Percentiles rank a stretch among this genome's conserved stretches.
phyloP scores from a whole-genome alignment of 1,140 invertebrate species.

The Harpegnathos saltator region DNA sequence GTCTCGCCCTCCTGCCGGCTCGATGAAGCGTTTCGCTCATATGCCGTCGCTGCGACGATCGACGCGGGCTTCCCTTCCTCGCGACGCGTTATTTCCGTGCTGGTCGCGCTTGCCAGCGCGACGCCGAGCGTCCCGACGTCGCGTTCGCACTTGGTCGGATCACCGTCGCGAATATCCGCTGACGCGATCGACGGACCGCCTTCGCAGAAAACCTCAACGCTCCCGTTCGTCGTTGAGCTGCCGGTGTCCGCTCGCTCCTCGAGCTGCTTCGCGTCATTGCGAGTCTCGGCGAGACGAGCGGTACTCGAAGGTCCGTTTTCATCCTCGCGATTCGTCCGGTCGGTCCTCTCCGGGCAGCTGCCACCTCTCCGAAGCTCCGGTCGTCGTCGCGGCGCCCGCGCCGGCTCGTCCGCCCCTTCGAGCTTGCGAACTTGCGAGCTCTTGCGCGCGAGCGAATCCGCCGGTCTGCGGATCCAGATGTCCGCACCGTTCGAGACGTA shows the following conservation, averaged over 20 bases:
- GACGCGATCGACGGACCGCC: constrained; percentile 39
- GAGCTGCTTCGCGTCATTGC: background rate
- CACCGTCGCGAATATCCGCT: constrained; percentile 59
- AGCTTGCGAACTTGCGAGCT: too few species aligned
- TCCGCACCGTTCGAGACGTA: constrained; percentile 9
- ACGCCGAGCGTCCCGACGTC: constrained; percentile 43
- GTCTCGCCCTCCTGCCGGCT: constrained; percentile 20
- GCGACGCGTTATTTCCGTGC: constrained; percentile 56
- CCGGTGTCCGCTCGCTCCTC: background rate
- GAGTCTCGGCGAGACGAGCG: background rate
- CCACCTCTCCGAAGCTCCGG: constrained; percentile 2
- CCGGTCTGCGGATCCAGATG: constrained; percentile 10
- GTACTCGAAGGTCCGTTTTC: background rate
- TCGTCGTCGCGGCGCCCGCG: background rate
- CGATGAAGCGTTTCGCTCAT: constrained; percentile 37
- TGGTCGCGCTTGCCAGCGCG: constrained; percentile 36
- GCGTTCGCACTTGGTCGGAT: constrained; percentile 50
- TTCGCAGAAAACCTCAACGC: background rate
- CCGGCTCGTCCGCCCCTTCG: background rate
- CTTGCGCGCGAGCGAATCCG: constrained; percentile 26
- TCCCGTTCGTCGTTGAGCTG: background rate
- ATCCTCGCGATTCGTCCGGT: background rate
- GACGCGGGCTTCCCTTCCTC: constrained; percentile 43
- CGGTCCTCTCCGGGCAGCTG: background rate
- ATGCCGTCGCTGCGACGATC: background rate